phyloP scores from a whole-genome alignment of 2,797 vertebrate species.

The Hippocampus kuda region DNA sequence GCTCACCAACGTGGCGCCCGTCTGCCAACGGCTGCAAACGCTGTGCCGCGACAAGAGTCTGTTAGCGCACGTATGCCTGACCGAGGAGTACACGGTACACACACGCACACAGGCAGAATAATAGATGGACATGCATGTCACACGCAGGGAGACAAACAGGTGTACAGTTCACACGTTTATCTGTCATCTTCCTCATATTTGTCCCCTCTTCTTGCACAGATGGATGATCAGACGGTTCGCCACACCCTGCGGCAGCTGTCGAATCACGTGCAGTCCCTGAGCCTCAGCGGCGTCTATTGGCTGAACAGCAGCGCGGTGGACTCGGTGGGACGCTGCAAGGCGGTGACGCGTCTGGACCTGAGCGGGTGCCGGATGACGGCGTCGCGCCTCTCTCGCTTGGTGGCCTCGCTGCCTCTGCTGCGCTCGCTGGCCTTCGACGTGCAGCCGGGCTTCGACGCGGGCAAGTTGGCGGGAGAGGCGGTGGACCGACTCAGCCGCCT shows the following conservation, averaged over 20 bases:
- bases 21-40: conserved; percentile 75
- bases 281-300: conserved; percentile 92
- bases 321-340: conserved; percentile 72
- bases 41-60: conserved; percentile 90
- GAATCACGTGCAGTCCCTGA: conserved; percentile 78
- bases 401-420: conserved; percentile 75
- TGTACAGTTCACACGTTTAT: not conserved
- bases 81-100: conserved; percentile 81
- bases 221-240: conserved; percentile 72
- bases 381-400: conserved; percentile 79
- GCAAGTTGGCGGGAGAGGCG: conserved; percentile 80
- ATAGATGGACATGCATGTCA: no score
- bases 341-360: conserved; percentile 79
- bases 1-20: conserved; percentile 75
- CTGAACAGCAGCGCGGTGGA: conserved; percentile 75
- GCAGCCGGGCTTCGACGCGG: conserved; percentile 75
- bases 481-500: conserved; percentile 81
- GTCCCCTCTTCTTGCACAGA: conserved; percentile 55
- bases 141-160: no score
- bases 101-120: no score
- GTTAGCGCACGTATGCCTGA: conserved; percentile 73
- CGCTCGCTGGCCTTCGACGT: conserved; percentile 84
- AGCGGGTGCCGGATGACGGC: conserved; percentile 84
- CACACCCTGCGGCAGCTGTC: conserved; percentile 71
- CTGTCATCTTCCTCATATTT: not conserved